These are phyloP conservation scores for Keiferia lycopersicella DNA, from an alignment of 2,888 invertebrate species.

Conservation along the genomic window DNA sequence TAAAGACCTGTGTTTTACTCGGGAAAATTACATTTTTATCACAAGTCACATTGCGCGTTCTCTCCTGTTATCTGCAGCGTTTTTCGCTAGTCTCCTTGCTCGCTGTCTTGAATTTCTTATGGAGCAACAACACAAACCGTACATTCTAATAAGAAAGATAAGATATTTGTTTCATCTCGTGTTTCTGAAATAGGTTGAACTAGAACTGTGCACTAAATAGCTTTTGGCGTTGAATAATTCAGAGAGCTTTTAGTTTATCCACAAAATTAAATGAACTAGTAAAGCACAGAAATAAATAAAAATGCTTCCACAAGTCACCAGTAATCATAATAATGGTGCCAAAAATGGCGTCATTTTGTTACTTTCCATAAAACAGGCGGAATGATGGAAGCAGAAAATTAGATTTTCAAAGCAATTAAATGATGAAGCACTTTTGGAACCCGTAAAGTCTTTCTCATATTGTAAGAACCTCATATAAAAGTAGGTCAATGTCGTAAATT, in stretches of 20 bases:
- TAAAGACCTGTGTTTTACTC: slow-evolving; percentile 61
- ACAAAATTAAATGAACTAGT: neutral
- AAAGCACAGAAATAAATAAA: neutral
- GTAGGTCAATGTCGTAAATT: slow-evolving; percentile 15
- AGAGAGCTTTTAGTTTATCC: neutral
- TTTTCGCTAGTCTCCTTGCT: slow-evolving; percentile 43
- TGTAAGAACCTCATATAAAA: slow-evolving; percentile 6
- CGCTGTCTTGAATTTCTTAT: slow-evolving; percentile 38
- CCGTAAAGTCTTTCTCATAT: slow-evolving; percentile 25
- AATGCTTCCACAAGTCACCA: slow-evolving; percentile 50
- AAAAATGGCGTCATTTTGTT: slow-evolving; percentile 47
- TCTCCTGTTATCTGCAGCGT: slow-evolving; percentile 48
- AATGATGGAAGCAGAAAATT: slow-evolving; percentile 48
- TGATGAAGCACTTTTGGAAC: slow-evolving; percentile 41
- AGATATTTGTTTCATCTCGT: slow-evolving; percentile 11
- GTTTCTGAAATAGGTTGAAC: slow-evolving; percentile 7
- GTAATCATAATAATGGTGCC: slow-evolving; percentile 49
- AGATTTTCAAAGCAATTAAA: slow-evolving; percentile 41
- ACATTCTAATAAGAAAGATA: slow-evolving; percentile 23
- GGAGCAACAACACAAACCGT: slow-evolving; percentile 7
- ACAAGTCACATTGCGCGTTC: slow-evolving; percentile 55
- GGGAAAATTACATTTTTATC: slow-evolving; percentile 70
- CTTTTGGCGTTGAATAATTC: slow-evolving; percentile 21
- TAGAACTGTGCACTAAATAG: neutral
- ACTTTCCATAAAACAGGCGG: slow-evolving; percentile 51